Conservation (phyloP, 2,113 vertebrate genomes). For the Pongo pygmaeus region DNA sequence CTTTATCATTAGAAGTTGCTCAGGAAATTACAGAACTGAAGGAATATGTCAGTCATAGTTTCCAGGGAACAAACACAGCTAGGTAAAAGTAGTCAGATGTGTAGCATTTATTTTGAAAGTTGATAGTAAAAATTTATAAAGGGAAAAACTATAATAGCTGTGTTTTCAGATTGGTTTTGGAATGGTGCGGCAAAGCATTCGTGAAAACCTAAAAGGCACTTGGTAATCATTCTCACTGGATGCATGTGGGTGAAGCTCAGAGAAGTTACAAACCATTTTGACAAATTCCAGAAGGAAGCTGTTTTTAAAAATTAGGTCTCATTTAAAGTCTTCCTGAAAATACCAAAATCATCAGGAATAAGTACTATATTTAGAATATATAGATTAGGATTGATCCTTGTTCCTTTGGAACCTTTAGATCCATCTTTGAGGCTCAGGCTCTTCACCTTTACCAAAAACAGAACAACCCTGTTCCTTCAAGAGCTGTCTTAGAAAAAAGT, state of each 20-base stretch:
- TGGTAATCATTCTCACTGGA: not conserved
- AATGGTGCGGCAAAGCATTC: not conserved
- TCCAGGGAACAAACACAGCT: not conserved
- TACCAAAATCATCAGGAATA: not conserved
- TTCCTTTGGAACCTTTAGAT: not conserved
- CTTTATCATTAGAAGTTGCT: not conserved
- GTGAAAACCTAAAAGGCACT: not conserved
- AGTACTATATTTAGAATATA: not conserved
- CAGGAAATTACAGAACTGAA: not conserved
- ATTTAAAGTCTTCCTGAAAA: not conserved
- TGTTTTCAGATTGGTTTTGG: not conserved
- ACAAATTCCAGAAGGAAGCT: not conserved
- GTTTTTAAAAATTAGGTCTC: not conserved
- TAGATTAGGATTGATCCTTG: not conserved
- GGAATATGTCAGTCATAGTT: not conserved
- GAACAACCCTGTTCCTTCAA: not conserved
- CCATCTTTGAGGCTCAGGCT: not conserved
- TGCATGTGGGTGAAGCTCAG: not conserved
- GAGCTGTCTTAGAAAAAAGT: not conserved
- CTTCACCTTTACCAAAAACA: not conserved
- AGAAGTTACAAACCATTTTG: not conserved
- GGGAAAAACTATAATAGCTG: not conserved
- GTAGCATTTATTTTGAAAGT: constrained; percentile 16
- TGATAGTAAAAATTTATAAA: not conserved
- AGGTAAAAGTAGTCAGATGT: not conserved